phyloP scores from a whole-genome alignment of 2,888 invertebrate species.

The Cosmopolites sordidus region DNA sequence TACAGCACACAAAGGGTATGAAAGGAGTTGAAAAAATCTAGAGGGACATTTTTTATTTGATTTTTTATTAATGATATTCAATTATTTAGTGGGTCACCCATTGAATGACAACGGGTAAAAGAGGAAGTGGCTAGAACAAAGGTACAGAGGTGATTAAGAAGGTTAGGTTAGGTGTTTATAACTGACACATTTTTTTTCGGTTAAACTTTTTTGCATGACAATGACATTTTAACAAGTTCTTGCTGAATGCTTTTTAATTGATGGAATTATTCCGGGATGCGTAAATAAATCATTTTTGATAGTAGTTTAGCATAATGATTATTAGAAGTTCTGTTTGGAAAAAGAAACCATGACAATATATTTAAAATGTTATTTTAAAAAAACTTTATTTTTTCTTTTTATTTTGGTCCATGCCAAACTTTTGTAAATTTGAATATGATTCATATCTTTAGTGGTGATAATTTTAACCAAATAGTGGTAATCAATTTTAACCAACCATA shows the following conservation, averaged over 20 bases:
- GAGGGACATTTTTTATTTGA: constrained; percentile 23
- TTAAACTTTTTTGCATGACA: constrained; percentile 17
- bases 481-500: no score
- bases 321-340: no score
- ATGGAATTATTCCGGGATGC: constrained; percentile 1
- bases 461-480: no score
- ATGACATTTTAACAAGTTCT: constrained; percentile 19
- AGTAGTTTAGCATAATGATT: no score
- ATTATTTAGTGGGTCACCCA: constrained; percentile 27
- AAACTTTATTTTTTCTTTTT: no score
- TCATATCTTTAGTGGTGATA: no score
- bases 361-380: no score
- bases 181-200: constrained; percentile 15
- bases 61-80: constrained; percentile 26
- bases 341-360: no score
- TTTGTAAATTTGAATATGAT: no score
- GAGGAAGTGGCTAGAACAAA: constrained; percentile 16
- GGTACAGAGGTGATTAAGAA: constrained; percentile 21
- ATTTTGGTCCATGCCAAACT: no score
- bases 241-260: constrained; percentile 9
- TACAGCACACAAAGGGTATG: constrained; percentile 21
- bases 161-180: constrained; percentile 16
- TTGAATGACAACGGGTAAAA: constrained; percentile 16
- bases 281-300: constrained; percentile 13
- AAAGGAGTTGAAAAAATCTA: constrained; percentile 17